phyloP scores from a whole-genome alignment of 2,888 invertebrate genomes.

The Coremacera marginata region DNA sequence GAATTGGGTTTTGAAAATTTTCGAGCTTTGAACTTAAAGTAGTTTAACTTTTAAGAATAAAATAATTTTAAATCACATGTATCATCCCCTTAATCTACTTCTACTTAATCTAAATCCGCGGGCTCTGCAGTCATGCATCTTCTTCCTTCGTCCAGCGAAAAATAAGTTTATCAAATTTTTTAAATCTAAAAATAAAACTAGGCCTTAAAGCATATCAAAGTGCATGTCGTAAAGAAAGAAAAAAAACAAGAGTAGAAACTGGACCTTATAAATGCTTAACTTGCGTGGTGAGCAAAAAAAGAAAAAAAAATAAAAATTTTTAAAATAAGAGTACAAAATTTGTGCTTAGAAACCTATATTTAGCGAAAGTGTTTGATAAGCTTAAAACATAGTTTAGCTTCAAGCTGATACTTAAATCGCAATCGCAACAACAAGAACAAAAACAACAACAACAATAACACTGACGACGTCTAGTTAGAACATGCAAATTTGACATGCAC shows the following conservation, averaged over 20 bases:
- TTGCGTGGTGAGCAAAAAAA: neutral
- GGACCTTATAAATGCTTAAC: slow-evolving; percentile 7
- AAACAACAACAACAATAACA: neutral
- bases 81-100: too few species aligned
- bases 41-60: too few species aligned
- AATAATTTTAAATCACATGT: too few species aligned
- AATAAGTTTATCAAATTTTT: too few species aligned
- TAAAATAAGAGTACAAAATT: neutral
- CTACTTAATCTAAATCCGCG: too few species aligned
- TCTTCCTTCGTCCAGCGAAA: neutral
- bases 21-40: too few species aligned
- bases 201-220: too few species aligned
- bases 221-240: neutral
- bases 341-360: slow-evolving; percentile 13
- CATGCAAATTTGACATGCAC: slow-evolving; percentile 23
- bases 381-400: slow-evolving; percentile 4
- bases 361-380: slow-evolving; percentile 33
- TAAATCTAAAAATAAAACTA: too few species aligned
- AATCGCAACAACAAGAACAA: neutral
- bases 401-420: neutral
- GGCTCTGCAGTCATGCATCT: too few species aligned
- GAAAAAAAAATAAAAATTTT: neutral
- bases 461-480: slow-evolving; percentile 5
- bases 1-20: too few species aligned
- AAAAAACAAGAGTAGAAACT: slow-evolving; percentile 1